Percentiles rank a stretch among this genome's conserved stretches.
These are phyloP conservation scores for Drosophila neonasuta DNA, from an alignment of 2,888 invertebrate genomes.

Conservation along the genomic window DNA sequence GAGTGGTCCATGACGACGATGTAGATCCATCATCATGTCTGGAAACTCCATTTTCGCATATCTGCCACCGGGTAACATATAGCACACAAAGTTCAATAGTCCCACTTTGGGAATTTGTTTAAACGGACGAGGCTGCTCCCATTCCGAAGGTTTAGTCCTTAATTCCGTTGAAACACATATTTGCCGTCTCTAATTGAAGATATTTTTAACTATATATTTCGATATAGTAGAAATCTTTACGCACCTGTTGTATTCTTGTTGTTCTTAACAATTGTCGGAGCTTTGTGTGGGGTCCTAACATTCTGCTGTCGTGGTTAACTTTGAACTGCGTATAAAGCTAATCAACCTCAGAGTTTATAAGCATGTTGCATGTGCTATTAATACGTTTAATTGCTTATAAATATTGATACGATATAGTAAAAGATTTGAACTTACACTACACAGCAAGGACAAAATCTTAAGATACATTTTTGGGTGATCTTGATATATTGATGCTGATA, in stretches of 20 bases:
- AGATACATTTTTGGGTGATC: no score
- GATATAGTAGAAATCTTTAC: background rate
- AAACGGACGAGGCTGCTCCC: conserved; percentile 67
- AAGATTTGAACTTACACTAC: conserved; percentile 1
- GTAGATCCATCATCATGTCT: conserved; percentile 51
- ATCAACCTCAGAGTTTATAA: conserved; percentile 4
- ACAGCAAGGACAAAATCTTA: background rate
- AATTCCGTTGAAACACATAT: conserved; percentile 23
- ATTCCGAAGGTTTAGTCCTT: conserved; percentile 45
- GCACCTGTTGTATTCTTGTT: conserved; percentile 40
- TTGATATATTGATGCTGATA: no score
- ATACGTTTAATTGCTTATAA: background rate
- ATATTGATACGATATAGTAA: background rate
- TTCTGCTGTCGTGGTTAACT: conserved; percentile 17
- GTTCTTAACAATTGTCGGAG: conserved; percentile 19
- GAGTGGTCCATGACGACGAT: conserved; percentile 79
- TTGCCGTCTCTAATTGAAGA: conserved; percentile 44
- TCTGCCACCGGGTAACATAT: conserved; percentile 67
- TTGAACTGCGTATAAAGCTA: conserved; percentile 12
- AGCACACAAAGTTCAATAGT: conserved; percentile 28
- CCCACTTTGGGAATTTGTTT: conserved; percentile 62
- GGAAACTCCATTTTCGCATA: conserved; percentile 55
- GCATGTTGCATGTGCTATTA: background rate
- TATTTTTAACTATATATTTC: background rate
- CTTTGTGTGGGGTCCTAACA: conserved; percentile 41